Evolutionary conservation across 1,140 invertebrate species (phyloP).

Genomic region (Halictus rubicundus): DNA sequence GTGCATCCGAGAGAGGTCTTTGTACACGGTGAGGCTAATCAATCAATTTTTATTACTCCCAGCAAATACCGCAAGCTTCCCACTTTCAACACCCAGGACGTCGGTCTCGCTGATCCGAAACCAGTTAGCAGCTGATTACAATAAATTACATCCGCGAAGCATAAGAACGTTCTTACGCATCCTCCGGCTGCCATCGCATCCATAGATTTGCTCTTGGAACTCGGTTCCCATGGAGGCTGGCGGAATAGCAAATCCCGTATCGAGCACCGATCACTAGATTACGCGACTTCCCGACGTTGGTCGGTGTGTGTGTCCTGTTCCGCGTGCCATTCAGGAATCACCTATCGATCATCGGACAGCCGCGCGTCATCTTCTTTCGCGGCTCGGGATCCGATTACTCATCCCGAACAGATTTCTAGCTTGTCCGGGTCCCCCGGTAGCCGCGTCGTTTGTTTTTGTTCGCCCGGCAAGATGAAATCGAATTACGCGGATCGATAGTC

Average conservation of each 20-base stretch:
- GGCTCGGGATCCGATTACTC: background rate
- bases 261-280: background rate
- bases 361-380: background rate
- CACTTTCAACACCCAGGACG: too few relatives aligned
- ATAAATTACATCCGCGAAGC: too few relatives aligned
- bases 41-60: too few relatives aligned
- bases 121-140: too few relatives aligned
- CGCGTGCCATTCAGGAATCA: background rate
- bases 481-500: background rate
- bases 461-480: background rate
- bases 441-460: background rate
- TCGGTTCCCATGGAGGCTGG: too few relatives aligned
- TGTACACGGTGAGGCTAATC: too few relatives aligned
- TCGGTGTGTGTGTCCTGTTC: background rate
- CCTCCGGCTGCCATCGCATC: background rate
- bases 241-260: background rate
- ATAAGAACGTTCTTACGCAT: background rate
- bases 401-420: background rate
- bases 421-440: too few relatives aligned
- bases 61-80: too few relatives aligned
- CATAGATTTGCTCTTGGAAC: too few relatives aligned
- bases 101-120: too few relatives aligned
- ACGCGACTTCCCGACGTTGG: background rate
- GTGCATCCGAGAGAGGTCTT: too few relatives aligned
- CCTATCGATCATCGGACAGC: background rate